Evolutionary conservation across 2,888 invertebrate species (phyloP).

Genomic region (Prosapia bicincta): DNA sequence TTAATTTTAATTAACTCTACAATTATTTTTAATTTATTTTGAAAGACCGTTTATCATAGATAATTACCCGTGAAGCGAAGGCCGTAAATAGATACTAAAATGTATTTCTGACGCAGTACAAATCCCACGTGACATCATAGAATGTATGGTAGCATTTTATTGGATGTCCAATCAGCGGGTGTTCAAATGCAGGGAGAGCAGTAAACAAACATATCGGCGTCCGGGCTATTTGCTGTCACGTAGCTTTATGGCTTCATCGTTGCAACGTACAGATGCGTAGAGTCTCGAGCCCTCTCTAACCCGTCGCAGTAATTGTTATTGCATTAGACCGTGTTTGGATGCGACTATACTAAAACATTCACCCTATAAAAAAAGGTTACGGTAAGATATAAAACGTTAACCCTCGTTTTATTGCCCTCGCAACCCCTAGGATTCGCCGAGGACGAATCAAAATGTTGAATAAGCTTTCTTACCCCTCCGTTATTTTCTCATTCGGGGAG

Average conservation of each 20-base stretch:
- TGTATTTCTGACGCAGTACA: too few relatives aligned
- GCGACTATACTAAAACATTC: background rate
- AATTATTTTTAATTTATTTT: too few relatives aligned
- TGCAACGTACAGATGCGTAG: background rate
- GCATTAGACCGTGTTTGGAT: background rate
- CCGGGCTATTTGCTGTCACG: background rate
- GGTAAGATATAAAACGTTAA: slow-evolving; percentile 10
- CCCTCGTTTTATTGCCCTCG: slow-evolving; percentile 16
- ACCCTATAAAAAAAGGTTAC: slow-evolving; percentile 2
- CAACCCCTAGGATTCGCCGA: slow-evolving; percentile 13
- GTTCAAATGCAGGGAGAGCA: background rate
- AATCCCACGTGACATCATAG: too few relatives aligned
- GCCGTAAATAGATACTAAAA: too few relatives aligned
- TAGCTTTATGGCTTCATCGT: background rate
- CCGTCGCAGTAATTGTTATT: background rate
- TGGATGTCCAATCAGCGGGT: background rate
- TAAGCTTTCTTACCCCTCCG: background rate
- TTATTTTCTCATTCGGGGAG: background rate
- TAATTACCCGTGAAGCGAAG: too few relatives aligned
- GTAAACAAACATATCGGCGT: background rate
- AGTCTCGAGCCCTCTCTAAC: background rate
- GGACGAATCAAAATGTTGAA: slow-evolving; percentile 23
- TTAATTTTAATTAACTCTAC: too few relatives aligned
- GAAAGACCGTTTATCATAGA: too few relatives aligned
- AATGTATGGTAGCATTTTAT: too few relatives aligned